These are phyloP conservation scores for Hylomyscus alleni DNA, from an alignment of 2,797 vertebrate species.

Conservation along the genomic window DNA sequence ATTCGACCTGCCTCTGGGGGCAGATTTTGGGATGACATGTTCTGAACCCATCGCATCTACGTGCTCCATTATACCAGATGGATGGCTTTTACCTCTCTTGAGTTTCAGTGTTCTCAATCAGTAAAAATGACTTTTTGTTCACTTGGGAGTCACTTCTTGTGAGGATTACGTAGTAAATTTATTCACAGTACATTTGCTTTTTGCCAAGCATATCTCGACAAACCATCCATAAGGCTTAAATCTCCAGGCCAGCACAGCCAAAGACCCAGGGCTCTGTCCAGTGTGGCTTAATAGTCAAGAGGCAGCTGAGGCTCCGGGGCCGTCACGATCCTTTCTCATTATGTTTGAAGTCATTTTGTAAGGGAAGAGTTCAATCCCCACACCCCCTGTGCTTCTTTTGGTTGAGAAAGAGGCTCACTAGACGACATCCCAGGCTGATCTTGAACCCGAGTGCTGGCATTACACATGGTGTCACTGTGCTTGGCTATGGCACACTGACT, in stretches of 20 bases:
- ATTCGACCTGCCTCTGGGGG: not conserved
- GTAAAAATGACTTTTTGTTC: not conserved
- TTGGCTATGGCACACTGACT: not conserved
- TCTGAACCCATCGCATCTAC: not conserved
- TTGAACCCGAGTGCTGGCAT: not conserved
- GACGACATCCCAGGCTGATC: not conserved
- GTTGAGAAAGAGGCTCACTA: not conserved
- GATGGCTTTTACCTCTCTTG: not conserved
- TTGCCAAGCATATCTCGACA: not conserved
- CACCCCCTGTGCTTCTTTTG: not conserved
- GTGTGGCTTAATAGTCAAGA: not conserved
- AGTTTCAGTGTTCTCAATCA: not conserved
- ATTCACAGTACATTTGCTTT: not conserved
- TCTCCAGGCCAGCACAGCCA: not conserved
- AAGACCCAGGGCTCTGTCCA: not conserved
- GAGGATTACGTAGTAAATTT: not conserved
- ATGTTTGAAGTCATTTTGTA: not conserved
- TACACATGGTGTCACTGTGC: not conserved
- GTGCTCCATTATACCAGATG: not conserved
- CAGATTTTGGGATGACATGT: not conserved
- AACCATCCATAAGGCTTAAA: not conserved
- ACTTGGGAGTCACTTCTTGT: not conserved
- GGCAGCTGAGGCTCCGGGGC: not conserved
- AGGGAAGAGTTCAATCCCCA: not conserved
- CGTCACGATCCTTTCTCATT: too few relatives aligned